Conservation (phyloP, 2,797 vertebrate species). For the Poeciliopsis turneri region DNA sequence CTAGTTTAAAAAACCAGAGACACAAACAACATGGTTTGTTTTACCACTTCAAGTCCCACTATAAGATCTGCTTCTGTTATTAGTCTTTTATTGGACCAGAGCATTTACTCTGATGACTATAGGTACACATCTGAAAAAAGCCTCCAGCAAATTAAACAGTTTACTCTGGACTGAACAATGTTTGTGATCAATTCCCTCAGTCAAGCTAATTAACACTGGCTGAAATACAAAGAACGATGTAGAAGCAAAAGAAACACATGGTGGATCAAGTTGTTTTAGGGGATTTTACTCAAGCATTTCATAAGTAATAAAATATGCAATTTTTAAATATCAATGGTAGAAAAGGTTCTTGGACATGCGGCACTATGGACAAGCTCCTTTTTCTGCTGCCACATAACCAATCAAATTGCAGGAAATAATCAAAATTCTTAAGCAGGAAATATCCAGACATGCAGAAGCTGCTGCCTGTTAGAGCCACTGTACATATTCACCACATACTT, state of each 20-base stretch:
- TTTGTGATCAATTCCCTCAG: constrained; percentile 2
- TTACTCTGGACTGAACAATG: constrained; percentile 5
- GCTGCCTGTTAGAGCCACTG: neutral
- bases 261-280: neutral
- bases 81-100: neutral
- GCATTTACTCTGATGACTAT: constrained; percentile 3
- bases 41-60: neutral
- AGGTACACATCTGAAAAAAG: neutral
- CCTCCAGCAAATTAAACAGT: constrained; percentile 8
- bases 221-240: neutral
- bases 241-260: neutral
- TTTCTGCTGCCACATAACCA: neutral
- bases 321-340: neutral
- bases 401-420: neutral
- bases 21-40: neutral
- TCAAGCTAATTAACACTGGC: neutral
- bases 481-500: constrained; percentile 14
- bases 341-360: neutral
- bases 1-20: neutral
- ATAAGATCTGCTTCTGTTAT: neutral
- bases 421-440: neutral
- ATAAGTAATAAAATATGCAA: neutral
- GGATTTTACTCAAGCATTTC: neutral
- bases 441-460: constrained; percentile 5
- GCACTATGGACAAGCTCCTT: neutral